phyloP scores from a whole-genome alignment of 2,888 invertebrate species.

The Parascotia fuliginaria region DNA sequence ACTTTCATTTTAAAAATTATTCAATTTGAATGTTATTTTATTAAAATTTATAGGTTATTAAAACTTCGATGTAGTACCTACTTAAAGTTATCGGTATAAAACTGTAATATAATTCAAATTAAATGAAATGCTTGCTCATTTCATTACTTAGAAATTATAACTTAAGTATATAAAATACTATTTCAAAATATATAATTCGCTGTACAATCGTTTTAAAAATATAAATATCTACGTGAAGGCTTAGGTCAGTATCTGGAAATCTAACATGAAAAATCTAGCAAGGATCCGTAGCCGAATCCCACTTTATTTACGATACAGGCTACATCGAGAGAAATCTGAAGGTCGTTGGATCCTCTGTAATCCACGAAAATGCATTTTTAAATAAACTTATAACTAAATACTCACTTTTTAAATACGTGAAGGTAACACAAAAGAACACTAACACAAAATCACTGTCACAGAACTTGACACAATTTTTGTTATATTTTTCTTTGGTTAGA shows the following conservation, averaged over 20 bases:
- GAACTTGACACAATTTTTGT: conserved; percentile 44
- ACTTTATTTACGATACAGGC: conserved; percentile 41
- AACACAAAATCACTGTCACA: conserved; percentile 50
- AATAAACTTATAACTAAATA: conserved; percentile 19
- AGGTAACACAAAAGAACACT: conserved; percentile 38
- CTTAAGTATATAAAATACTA: too few relatives aligned
- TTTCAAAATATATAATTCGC: too few relatives aligned
- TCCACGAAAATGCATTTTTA: conserved; percentile 28
- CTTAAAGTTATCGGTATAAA: too few relatives aligned
- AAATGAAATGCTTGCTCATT: too few relatives aligned
- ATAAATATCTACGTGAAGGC: neutral
- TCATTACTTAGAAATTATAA: too few relatives aligned
- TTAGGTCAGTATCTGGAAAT: conserved; percentile 14
- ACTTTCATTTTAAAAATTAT: too few relatives aligned
- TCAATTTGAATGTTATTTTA: too few relatives aligned
- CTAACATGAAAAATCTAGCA: conserved; percentile 28
- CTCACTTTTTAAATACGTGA: conserved; percentile 24
- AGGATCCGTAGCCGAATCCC: conserved; percentile 22
- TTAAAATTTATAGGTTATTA: too few relatives aligned
- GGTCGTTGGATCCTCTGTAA: conserved; percentile 32
- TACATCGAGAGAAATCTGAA: conserved; percentile 32
- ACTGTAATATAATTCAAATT: too few relatives aligned
- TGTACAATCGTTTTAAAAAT: too few relatives aligned
- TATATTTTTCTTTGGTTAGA: conserved; percentile 50
- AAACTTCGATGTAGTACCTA: too few relatives aligned